Percentiles rank a stretch among this genome's conserved stretches.
Conservation (phyloP, 2,888 invertebrate genomes). For the Idaea aversata region DNA sequence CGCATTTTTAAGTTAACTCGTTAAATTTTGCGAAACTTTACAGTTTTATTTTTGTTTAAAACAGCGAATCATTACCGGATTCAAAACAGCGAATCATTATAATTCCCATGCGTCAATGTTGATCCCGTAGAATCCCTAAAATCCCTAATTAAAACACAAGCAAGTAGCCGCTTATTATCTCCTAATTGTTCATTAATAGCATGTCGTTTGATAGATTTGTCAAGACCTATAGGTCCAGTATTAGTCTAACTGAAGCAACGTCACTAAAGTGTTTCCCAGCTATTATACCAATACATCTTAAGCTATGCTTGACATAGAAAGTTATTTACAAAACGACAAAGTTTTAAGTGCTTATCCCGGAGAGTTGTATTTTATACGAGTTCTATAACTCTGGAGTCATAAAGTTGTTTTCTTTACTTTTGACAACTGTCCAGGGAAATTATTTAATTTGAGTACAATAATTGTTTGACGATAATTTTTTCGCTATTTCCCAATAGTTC, state of each 20-base stretch:
- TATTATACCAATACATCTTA: not conserved
- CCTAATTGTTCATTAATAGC: not conserved
- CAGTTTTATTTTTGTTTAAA: too few relatives aligned
- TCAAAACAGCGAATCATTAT: too few relatives aligned
- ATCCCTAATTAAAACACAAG: too few relatives aligned
- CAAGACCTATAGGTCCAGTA: not conserved
- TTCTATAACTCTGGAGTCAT: slow-evolving; percentile 23
- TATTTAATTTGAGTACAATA: slow-evolving; percentile 22
- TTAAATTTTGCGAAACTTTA: not conserved
- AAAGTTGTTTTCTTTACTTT: slow-evolving; percentile 16
- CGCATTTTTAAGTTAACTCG: not conserved
- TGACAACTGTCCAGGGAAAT: slow-evolving; percentile 19
- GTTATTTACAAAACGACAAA: slow-evolving; percentile 9
- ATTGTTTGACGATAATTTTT: not conserved
- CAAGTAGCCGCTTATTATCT: too few relatives aligned
- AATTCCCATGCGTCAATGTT: too few relatives aligned
- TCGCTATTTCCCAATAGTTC: not conserved
- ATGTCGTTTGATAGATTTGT: not conserved
- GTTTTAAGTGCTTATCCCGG: slow-evolving; percentile 24
- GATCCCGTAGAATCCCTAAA: too few relatives aligned
- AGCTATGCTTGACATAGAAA: not conserved
- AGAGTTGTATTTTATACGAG: slow-evolving; percentile 23
- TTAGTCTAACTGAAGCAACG: not conserved
- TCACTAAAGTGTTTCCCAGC: not conserved
- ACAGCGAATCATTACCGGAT: too few relatives aligned